Evolutionary conservation across 2,797 vertebrate genomes (phyloP), one percentile per base, ranked within the genome.

Genomic region (Sebastes trivittatus): DNA sequence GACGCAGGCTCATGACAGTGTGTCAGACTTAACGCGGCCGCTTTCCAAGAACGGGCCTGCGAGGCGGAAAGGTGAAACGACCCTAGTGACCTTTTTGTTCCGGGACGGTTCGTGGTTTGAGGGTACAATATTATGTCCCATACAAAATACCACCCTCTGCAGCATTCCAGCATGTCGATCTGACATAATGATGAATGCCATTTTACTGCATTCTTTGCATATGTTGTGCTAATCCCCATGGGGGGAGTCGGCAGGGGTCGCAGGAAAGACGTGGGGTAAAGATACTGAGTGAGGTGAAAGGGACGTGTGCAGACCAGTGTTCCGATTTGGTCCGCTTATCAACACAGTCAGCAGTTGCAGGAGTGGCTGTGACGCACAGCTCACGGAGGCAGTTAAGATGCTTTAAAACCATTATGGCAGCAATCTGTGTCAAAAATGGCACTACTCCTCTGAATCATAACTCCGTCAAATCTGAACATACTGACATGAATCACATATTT

Each of bases 11-110:
- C 32, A 29, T 63, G 77, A 30, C 70, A 55, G 42, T 23, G 68
- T 84, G 82, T 77, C 87, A 84, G 66, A 72, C 61, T 78, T 73
- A 38, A 80, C 74, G 64, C 61, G 11, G 49, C 27, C 5, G 5
- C 70, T 81, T 32, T 77, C 72, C 56, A 72, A 56, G 78, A 85
- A 74, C 18, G 1, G 67, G 60, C 52, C 68, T 0, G 25, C 2
- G 6, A 72, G 65, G 60, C 4, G 0, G 52, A 77, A 75, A 75
- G 58, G 69, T 81, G 49, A 54, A 60, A 55, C 2, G 13, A 69
- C 65, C 20, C 70, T 36, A 11, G 9, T 54, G 66, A 77, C 68
- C 58, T 16, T 7, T 38, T 58, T 58, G 18, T 68, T 42, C 9
- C 1, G 2, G 60, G 56, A 36, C 32, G 71, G 16, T 65, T 60